Evolutionary conservation across 2,888 invertebrate genomes (phyloP).

Genomic region (Xestia ashworthii): DNA sequence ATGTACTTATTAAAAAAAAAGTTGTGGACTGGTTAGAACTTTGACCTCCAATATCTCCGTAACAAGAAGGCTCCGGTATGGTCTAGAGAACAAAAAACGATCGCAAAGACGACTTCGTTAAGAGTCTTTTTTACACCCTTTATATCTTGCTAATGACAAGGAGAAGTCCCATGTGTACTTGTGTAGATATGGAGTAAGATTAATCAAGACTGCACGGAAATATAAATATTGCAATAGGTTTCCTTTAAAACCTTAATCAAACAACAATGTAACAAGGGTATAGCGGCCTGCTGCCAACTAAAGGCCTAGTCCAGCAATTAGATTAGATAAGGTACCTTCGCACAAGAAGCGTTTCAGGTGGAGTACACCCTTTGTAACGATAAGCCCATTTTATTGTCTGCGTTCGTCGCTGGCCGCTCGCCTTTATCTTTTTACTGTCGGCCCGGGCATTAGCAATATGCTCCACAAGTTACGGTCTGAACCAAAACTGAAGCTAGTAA

Average conservation of each 20-base stretch:
- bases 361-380: conserved; percentile 77
- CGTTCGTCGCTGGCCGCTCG: conserved; percentile 75
- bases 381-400: conserved; percentile 85
- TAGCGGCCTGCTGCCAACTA: conserved; percentile 32
- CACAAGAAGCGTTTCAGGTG: conserved; percentile 75
- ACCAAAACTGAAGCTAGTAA: conserved; percentile 73
- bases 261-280: conserved; percentile 20
- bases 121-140: too few species aligned
- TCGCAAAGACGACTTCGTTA: too few species aligned
- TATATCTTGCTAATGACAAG: background rate
- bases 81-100: too few species aligned
- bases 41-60: too few species aligned
- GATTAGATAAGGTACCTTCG: conserved; percentile 68
- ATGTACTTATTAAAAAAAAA: too few species aligned
- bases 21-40: too few species aligned
- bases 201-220: conserved; percentile 12
- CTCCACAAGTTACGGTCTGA: conserved; percentile 78
- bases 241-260: conserved; percentile 22
- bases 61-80: too few species aligned
- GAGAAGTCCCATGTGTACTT: background rate
- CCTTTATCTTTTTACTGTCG: conserved; percentile 85
- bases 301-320: conserved; percentile 66
- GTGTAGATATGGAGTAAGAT: background rate
- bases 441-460: conserved; percentile 82
- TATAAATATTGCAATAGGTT: conserved; percentile 9